Evolutionary conservation across 2,888 invertebrate species (phyloP), one percentile per base, ranked within the genome.

Genomic region (Meiosimyza decipiens): DNA sequence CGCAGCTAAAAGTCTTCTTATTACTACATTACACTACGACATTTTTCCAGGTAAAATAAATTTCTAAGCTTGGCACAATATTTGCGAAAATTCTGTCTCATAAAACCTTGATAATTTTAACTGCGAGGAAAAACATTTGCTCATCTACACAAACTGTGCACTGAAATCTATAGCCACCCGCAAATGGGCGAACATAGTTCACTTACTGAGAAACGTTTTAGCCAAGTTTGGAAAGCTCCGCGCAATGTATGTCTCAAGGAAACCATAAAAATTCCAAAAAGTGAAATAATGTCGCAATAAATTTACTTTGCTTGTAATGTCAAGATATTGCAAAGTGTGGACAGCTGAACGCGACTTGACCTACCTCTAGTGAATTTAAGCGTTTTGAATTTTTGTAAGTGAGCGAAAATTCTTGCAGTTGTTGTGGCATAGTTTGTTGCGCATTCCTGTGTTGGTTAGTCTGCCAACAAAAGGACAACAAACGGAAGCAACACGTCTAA

Each of bases 191-290:
- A 9, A 7, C 40, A 40, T 9, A 40, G 40, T 40, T 9, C 40
- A 40, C 40, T 40, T 1, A 40, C 1, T 40, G 9, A 1, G 40
- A 40, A 9, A 40, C 9, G 9, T 40, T 40, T 40, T 40, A 9
- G 40, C 40, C 40, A 40, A 40, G 40, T 40, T 18, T 57, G 16
- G 64, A 28, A 50, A 22, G 50, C 16, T 15, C 28, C 65, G 49
- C 22, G 18, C 64, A 73, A 73, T 73, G 66, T 71, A 71, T 64
- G 71, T 64, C 68, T 51, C 40, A 65, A 74, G 73, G 71, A 73
- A 73, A 68, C 71, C 62, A 74, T 67, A 72, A 74, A 74, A 74
- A 74, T 74, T 70, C 72, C 74, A 59, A 71, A 67, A 66, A 60
- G 62, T 67, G 40, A 74, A 74, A 74, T 72, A 57, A 72, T 72